Conservation (phyloP, 2,888 invertebrate species). For the Meganola albula region DNA sequence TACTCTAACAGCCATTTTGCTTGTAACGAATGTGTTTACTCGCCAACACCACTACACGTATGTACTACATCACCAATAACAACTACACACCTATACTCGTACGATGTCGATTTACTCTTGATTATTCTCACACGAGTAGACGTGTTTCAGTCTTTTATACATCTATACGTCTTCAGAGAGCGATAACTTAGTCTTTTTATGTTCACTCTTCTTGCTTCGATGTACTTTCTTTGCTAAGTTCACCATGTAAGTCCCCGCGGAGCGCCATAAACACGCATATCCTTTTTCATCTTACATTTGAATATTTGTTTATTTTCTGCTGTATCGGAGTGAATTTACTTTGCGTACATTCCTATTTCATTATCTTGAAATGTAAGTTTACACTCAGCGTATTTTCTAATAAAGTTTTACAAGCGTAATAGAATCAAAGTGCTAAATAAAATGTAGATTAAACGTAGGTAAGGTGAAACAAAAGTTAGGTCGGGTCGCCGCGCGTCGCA, state of each 20-base stretch:
- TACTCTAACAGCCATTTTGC: slow-evolving; percentile 24
- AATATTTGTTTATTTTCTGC: slow-evolving; percentile 48
- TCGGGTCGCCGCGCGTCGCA: slow-evolving; percentile 28
- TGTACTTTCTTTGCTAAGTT: slow-evolving; percentile 62
- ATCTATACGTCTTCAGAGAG: slow-evolving; percentile 70
- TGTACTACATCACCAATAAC: slow-evolving; percentile 29
- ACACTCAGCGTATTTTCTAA: slow-evolving; percentile 36
- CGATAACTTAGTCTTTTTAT: slow-evolving; percentile 76
- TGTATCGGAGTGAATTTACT: slow-evolving; percentile 23
- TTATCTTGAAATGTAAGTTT: slow-evolving; percentile 27
- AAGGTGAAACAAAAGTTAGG: slow-evolving; percentile 44
- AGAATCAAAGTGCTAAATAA: slow-evolving; percentile 46
- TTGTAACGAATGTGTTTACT: slow-evolving; percentile 20
- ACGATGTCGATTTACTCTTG: slow-evolving; percentile 59
- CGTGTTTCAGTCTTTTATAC: slow-evolving; percentile 67
- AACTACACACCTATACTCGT: slow-evolving; percentile 29
- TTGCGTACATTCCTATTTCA: slow-evolving; percentile 28
- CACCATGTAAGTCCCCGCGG: slow-evolving; percentile 61
- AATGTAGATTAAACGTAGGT: slow-evolving; percentile 35
- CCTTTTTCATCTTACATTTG: slow-evolving; percentile 62
- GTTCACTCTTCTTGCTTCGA: slow-evolving; percentile 63
- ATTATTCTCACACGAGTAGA: slow-evolving; percentile 70
- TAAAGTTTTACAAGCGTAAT: slow-evolving; percentile 39
- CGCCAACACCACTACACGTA: no score
- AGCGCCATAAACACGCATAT: slow-evolving; percentile 66